Evolutionary conservation across 2,888 invertebrate species (phyloP).

Genomic region (Agrotis clavis): DNA sequence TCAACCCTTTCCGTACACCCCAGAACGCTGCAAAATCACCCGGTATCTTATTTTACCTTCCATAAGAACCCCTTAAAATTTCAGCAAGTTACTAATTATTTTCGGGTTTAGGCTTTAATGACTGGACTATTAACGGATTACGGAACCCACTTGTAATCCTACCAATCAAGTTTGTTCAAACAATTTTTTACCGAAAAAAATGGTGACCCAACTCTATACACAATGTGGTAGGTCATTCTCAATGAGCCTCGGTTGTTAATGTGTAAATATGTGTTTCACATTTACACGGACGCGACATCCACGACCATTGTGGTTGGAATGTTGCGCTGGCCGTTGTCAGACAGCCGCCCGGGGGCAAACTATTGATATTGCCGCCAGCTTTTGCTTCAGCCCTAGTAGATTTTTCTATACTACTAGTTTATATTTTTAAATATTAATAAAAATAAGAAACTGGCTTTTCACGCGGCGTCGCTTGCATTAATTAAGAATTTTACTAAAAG

Average conservation of each 20-base stretch:
- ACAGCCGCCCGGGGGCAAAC: slow-evolving; percentile 4
- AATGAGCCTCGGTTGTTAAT: slow-evolving; percentile 79
- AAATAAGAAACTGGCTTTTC: too few relatives aligned
- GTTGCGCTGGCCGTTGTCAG: slow-evolving; percentile 38
- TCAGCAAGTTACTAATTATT: too few relatives aligned
- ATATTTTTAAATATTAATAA: too few relatives aligned
- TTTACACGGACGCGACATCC: slow-evolving; percentile 75
- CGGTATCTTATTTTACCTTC: too few relatives aligned
- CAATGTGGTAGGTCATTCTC: slow-evolving; percentile 84
- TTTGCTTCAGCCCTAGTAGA: background rate
- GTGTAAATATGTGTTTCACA: slow-evolving; percentile 82
- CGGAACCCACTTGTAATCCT: slow-evolving; percentile 56
- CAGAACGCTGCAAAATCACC: too few relatives aligned
- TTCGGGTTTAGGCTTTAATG: too few relatives aligned
- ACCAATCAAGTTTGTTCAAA: slow-evolving; percentile 38
- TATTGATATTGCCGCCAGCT: slow-evolving; percentile 33
- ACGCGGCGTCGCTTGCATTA: too few relatives aligned
- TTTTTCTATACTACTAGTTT: background rate
- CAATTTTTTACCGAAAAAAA: slow-evolving; percentile 66
- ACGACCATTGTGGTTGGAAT: slow-evolving; percentile 59
- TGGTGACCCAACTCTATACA: slow-evolving; percentile 76
- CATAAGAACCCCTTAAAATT: too few relatives aligned
- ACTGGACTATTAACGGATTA: too few relatives aligned
- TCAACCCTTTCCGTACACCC: too few relatives aligned
- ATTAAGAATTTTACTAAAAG: too few relatives aligned